Percentiles rank a stretch among this genome's conserved stretches.
phyloP scores from a whole-genome alignment of 2,888 invertebrate genomes.

The Eugnorisma glareosa region DNA sequence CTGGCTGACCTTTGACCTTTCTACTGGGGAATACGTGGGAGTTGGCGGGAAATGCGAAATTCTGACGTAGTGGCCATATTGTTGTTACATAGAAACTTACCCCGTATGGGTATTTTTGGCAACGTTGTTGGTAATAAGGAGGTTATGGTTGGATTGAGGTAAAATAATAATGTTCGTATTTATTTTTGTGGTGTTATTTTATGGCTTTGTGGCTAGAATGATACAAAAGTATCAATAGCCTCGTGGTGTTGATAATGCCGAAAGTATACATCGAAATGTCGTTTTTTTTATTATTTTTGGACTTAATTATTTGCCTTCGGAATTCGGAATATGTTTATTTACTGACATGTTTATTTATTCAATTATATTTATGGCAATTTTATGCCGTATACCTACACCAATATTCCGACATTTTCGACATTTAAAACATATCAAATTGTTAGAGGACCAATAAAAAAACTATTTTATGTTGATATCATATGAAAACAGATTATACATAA shows the following conservation, averaged over 20 bases:
- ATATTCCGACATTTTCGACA: background rate
- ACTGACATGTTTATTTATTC: background rate
- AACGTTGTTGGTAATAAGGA: background rate
- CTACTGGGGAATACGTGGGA: slow-evolving; percentile 46
- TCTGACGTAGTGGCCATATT: slow-evolving; percentile 25
- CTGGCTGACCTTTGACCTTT: slow-evolving; percentile 61
- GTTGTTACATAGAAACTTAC: slow-evolving; percentile 33
- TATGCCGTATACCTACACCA: background rate
- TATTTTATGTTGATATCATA: slow-evolving; percentile 14
- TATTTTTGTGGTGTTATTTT: background rate
- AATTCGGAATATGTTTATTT: background rate
- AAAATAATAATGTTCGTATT: background rate
- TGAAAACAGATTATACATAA: slow-evolving; percentile 5
- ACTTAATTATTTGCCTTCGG: background rate
- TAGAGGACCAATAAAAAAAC: background rate
- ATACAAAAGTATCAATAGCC: no score
- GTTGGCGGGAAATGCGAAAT: slow-evolving; percentile 47
- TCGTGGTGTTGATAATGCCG: background rate
- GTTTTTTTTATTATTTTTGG: background rate
- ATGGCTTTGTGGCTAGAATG: no score
- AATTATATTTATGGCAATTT: background rate
- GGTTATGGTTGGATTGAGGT: background rate
- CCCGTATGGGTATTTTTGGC: background rate
- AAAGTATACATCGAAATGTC: background rate
- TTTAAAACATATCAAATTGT: background rate